phyloP scores from a whole-genome alignment of 2,888 invertebrate genomes.

The Plusia festucae region DNA sequence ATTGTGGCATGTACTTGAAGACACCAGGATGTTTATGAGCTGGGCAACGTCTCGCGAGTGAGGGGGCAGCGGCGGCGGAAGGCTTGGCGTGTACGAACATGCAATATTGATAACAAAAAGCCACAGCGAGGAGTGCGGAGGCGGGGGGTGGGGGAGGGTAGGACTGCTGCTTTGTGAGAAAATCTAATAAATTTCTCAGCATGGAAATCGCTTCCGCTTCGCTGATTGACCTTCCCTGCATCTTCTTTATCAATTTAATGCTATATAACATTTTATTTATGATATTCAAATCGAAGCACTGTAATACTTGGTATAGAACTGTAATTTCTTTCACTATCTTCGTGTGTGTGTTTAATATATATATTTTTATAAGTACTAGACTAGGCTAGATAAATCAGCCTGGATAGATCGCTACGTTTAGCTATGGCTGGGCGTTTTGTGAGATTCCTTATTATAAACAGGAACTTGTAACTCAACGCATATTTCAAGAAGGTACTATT shows the following conservation, averaged over 20 bases:
- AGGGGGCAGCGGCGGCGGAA: not conserved
- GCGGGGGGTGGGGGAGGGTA: not conserved
- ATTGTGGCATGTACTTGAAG: not conserved
- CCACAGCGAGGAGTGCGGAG: conserved; percentile 5
- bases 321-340: no score
- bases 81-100: not conserved
- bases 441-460: conserved; percentile 2
- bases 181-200: conserved; percentile 50
- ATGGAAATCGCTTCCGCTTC: conserved; percentile 50
- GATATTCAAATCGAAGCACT: conserved; percentile 21
- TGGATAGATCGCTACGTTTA: no score
- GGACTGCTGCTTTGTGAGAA: conserved; percentile 25
- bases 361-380: no score
- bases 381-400: no score
- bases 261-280: conserved; percentile 22
- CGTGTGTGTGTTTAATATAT: no score
- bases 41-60: not conserved
- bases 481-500: no score
- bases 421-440: not conserved
- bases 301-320: no score
- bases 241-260: conserved; percentile 45
- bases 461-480: not conserved
- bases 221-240: conserved; percentile 52
- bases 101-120: conserved; percentile 37
- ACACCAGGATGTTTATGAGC: not conserved